These are phyloP conservation scores for Pseudomyrmex dendroicus DNA, from an alignment of 1,140 invertebrate genomes.

Conservation along the genomic window DNA sequence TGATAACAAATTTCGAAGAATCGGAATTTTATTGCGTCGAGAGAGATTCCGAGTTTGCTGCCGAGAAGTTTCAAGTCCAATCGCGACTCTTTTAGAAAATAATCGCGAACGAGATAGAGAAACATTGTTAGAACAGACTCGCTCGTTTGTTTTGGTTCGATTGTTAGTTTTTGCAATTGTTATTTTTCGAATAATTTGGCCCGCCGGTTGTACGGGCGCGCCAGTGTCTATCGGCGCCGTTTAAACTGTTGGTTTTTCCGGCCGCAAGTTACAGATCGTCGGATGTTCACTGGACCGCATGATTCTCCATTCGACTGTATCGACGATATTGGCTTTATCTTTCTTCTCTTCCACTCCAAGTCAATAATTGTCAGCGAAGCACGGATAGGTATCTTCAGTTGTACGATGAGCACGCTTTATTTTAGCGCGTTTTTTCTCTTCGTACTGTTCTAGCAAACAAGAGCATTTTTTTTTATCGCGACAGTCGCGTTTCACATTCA, in stretches of 20 bases:
- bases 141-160: constrained; percentile 50
- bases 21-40: background rate
- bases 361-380: constrained; percentile 52
- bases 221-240: constrained; percentile 40
- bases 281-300: constrained; percentile 40
- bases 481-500: background rate
- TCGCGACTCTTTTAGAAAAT: constrained; percentile 23
- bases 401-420: constrained; percentile 26
- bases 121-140: constrained; percentile 35
- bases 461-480: background rate
- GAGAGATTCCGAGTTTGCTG: background rate
- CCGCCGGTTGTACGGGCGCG: constrained; percentile 10
- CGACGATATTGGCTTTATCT: constrained; percentile 57
- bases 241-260: constrained; percentile 52
- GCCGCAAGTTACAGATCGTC: constrained; percentile 57
- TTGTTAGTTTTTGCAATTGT: constrained; percentile 52
- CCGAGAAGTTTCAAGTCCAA: constrained; percentile 10
- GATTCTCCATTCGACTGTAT: constrained; percentile 42
- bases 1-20: constrained; percentile 27
- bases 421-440: background rate
- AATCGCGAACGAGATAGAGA: background rate
- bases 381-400: constrained; percentile 12
- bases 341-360: constrained; percentile 53
- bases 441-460: background rate
- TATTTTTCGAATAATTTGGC: constrained; percentile 57